These are phyloP conservation scores for Saguinus midas DNA, from an alignment of 2,113 vertebrate species.

Conservation along the genomic window DNA sequence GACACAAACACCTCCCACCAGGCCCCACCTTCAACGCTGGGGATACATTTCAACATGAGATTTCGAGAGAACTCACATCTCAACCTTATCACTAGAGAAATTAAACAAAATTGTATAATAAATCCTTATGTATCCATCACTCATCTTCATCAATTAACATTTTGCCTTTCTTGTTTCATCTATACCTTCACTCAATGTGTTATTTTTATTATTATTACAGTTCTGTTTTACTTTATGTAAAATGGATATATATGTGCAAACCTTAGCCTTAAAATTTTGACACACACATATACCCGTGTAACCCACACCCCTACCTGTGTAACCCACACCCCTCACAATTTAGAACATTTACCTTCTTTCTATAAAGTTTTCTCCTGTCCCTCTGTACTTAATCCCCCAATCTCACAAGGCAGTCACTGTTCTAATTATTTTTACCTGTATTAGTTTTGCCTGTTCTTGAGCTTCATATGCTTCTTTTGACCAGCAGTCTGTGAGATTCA, in stretches of 20 bases:
- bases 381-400: neutral
- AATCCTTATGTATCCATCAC: neutral
- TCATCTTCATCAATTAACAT: neutral
- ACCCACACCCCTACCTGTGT: neutral
- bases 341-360: neutral
- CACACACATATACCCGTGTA: neutral
- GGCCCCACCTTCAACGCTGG: no score
- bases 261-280: neutral
- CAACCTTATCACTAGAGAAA: neutral
- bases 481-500: neutral
- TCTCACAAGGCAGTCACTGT: neutral
- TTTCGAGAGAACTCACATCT: no score
- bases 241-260: neutral
- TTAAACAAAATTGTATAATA: neutral
- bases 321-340: neutral
- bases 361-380: neutral
- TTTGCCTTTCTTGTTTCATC: neutral
- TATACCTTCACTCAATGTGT: neutral
- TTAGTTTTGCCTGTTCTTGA: neutral
- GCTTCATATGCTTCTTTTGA: neutral
- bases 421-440: neutral
- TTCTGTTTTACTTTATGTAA: neutral
- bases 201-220: neutral
- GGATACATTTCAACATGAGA: no score
- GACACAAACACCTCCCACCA: no score